These are phyloP conservation scores for Drosophila murphyi DNA, from an alignment of 1,140 invertebrate species.

Conservation along the genomic window DNA sequence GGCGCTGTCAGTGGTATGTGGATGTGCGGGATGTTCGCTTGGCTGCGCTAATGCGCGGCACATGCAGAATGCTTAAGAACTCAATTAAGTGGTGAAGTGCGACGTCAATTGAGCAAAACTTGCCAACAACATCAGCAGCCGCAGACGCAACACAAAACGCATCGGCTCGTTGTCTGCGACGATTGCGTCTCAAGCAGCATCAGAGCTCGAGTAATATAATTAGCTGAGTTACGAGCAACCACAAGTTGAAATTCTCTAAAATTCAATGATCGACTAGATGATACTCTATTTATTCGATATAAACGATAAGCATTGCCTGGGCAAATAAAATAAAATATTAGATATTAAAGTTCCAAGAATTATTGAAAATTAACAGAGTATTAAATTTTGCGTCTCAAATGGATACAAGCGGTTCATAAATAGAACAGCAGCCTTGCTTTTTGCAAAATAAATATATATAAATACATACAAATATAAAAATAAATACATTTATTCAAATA, in stretches of 20 bases:
- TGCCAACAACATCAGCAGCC: slow-evolving; percentile 7
- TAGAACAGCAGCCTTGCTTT: too few species aligned
- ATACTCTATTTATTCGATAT: not conserved
- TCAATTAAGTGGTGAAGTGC: slow-evolving; percentile 62
- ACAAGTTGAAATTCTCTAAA: not conserved
- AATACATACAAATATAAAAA: too few species aligned
- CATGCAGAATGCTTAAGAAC: slow-evolving; percentile 58
- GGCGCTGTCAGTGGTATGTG: slow-evolving; percentile 25
- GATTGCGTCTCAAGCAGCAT: slow-evolving; percentile 1
- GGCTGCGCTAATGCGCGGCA: slow-evolving; percentile 45
- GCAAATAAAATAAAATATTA: not conserved
- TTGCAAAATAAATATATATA: too few species aligned
- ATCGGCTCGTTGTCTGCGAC: not conserved
- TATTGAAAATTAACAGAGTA: too few species aligned
- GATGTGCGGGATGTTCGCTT: slow-evolving; percentile 48
- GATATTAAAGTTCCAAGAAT: not conserved
- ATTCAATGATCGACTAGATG: not conserved
- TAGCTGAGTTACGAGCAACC: slow-evolving; percentile 19
- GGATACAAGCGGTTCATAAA: too few species aligned
- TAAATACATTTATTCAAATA: too few species aligned
- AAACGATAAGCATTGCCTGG: not conserved
- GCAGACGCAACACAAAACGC: not conserved
- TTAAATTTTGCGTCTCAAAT: too few species aligned
- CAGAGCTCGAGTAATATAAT: slow-evolving; percentile 33
- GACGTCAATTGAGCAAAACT: slow-evolving; percentile 34